Evolutionary conservation across 2,888 invertebrate genomes (phyloP).

Genomic region (Reticulitermes lucifugus): DNA sequence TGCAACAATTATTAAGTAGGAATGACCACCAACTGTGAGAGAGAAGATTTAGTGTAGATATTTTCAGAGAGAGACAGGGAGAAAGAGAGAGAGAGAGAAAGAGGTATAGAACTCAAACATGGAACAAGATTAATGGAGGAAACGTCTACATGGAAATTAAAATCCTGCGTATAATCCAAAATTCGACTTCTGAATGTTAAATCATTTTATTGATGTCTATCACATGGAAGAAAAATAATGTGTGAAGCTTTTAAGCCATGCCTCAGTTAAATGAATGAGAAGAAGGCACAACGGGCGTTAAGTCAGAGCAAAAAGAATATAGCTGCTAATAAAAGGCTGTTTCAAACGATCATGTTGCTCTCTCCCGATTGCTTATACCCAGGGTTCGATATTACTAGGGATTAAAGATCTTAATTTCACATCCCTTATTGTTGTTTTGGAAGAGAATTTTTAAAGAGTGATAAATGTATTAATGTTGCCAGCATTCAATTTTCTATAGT

Average conservation of each 20-base stretch:
- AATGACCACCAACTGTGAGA: conserved; percentile 26
- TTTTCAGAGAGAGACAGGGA: not conserved
- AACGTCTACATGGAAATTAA: conserved; percentile 27
- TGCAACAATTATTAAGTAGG: not conserved
- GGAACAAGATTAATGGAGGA: conserved; percentile 33
- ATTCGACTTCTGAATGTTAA: conserved; percentile 33
- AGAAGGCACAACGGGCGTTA: not conserved
- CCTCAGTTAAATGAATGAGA: conserved; percentile 23
- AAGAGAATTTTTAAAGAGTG: too few species aligned
- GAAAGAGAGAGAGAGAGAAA: not conserved
- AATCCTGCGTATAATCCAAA: not conserved
- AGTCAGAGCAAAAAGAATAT: not conserved
- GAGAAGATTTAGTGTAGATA: not conserved
- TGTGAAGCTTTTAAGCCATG: conserved; percentile 19
- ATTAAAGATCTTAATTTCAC: too few species aligned
- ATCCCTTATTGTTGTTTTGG: too few species aligned
- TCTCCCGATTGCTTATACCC: not conserved
- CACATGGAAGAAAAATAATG: conserved; percentile 19
- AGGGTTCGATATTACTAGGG: not conserved
- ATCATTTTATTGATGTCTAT: conserved; percentile 39
- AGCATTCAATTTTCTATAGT: too few species aligned
- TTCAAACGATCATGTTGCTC: not conserved
- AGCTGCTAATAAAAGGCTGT: not conserved
- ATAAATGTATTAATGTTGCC: too few species aligned
- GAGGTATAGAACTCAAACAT: not conserved